These are phyloP conservation scores for Melanchra persicariae DNA, from an alignment of 2,888 invertebrate species.

Conservation along the genomic window DNA sequence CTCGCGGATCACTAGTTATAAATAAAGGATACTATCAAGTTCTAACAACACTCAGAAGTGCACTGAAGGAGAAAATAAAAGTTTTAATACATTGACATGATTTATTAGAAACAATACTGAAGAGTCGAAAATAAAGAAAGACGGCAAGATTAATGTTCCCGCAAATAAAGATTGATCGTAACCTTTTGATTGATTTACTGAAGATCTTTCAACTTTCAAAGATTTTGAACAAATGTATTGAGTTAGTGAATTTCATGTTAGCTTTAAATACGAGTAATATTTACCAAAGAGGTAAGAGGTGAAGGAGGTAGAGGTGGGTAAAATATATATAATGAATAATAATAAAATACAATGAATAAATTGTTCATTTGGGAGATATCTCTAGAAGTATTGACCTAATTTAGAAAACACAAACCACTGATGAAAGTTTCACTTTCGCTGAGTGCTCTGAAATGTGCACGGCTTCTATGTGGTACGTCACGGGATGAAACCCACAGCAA, in stretches of 20 bases:
- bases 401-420: too few relatives aligned
- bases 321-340: too few relatives aligned
- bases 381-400: too few relatives aligned
- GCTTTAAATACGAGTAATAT: too few relatives aligned
- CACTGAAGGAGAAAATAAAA: neutral
- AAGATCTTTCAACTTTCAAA: constrained; percentile 3
- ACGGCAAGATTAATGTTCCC: constrained; percentile 9
- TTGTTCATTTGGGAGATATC: too few relatives aligned
- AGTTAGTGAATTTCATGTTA: neutral
- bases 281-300: too few relatives aligned
- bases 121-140: neutral
- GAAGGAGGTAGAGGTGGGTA: too few relatives aligned
- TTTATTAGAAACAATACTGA: constrained; percentile 18
- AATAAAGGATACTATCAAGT: constrained; percentile 1
- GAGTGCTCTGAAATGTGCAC: too few relatives aligned
- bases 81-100: constrained; percentile 4
- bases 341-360: too few relatives aligned
- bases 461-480: too few relatives aligned
- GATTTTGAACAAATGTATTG: neutral
- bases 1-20: neutral
- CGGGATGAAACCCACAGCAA: too few relatives aligned
- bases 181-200: constrained; percentile 5
- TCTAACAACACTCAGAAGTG: constrained; percentile 2
- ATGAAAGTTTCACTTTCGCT: too few relatives aligned
- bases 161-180: constrained; percentile 34